phyloP scores from a whole-genome alignment of 2,888 invertebrate species.

The Hydraecia micacea region DNA sequence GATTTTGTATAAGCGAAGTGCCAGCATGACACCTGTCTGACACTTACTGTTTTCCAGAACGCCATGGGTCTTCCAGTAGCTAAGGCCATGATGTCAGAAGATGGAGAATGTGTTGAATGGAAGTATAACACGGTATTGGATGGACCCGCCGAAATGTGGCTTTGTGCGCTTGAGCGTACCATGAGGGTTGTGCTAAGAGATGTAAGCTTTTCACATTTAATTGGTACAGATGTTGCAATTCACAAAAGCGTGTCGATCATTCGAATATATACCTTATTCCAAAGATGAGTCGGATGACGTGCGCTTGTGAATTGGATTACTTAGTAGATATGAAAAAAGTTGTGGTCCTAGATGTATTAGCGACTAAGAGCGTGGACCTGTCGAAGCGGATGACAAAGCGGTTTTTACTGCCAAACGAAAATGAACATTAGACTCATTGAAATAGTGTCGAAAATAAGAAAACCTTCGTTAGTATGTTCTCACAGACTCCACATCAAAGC shows the following conservation, averaged over 20 bases:
- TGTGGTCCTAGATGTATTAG: neutral
- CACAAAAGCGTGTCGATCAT: neutral
- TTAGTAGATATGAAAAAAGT: neutral
- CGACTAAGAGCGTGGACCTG: too few relatives aligned
- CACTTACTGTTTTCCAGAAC: conserved; percentile 75
- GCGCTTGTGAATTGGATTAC: neutral
- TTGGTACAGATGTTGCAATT: conserved; percentile 41
- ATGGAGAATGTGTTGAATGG: conserved; percentile 96
- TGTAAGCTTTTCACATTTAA: conserved; percentile 68
- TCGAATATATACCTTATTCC: neutral
- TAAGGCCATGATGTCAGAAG: conserved; percentile 95
- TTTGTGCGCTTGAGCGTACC: conserved; percentile 92
- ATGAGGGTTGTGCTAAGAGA: conserved; percentile 91
- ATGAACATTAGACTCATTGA: neutral
- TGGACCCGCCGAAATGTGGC: conserved; percentile 96
- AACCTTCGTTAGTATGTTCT: neutral
- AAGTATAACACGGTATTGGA: conserved; percentile 92
- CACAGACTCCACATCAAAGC: too few relatives aligned
- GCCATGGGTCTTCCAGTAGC: conserved; percentile 84
- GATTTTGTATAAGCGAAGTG: neutral
- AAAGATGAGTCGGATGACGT: neutral
- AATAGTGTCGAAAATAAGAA: conserved; percentile 6
- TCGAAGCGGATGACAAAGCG: neutral
- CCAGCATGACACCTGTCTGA: neutral
- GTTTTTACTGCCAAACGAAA: neutral